These are phyloP conservation scores for Falco concolor DNA, from an alignment of 2,797 vertebrate species.

Conservation along the genomic window DNA sequence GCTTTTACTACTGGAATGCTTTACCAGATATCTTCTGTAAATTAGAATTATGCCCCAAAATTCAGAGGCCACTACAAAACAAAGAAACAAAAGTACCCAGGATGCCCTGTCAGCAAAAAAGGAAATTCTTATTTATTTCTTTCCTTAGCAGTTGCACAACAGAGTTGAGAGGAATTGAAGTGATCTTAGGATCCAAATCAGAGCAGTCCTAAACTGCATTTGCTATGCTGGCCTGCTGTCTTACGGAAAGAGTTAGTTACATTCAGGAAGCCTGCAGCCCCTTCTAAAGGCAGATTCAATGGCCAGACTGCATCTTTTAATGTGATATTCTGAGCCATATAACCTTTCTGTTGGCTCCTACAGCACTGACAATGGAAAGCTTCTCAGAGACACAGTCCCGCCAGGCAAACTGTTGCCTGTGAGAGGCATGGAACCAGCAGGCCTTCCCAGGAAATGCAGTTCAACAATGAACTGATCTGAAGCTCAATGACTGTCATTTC, in stretches of 20 bases:
- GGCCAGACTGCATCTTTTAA: neutral
- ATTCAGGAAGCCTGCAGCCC: neutral
- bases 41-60: neutral
- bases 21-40: neutral
- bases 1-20: neutral
- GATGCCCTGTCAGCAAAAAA: neutral
- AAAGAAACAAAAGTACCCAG: neutral
- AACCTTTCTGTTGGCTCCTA: neutral
- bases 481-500: neutral
- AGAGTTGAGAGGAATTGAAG: neutral
- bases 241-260: neutral
- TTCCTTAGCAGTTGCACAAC: neutral
- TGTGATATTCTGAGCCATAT: neutral
- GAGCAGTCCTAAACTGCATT: neutral
- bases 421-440: neutral
- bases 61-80: neutral
- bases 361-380: neutral
- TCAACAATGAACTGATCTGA: neutral
- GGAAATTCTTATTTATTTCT: neutral
- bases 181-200: neutral
- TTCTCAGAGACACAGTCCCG: neutral
- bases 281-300: neutral
- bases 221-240: rapidly evolving
- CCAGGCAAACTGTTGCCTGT: neutral
- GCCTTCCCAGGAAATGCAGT: neutral